Evolutionary conservation across 2,888 invertebrate species (phyloP).

Genomic region (Scaptodrosophila latifasciaeformis): DNA sequence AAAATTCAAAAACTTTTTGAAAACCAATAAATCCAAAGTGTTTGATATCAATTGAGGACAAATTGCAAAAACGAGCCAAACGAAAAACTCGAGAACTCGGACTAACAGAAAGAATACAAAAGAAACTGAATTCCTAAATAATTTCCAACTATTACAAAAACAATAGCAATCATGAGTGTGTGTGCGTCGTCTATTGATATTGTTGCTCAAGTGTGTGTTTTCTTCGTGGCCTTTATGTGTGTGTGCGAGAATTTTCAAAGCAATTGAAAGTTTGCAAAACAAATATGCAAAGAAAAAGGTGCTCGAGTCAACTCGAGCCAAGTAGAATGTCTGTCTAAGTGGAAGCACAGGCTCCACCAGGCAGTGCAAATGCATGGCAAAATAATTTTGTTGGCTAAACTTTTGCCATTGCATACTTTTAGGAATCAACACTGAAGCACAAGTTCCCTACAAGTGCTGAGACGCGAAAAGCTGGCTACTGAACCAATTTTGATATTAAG

Average conservation of each 20-base stretch:
- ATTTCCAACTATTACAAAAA: constrained; percentile 12
- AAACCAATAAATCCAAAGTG: constrained; percentile 65
- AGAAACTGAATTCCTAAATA: constrained; percentile 13
- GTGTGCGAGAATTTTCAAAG: constrained; percentile 41
- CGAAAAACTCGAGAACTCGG: constrained; percentile 20
- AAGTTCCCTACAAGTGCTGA: constrained; percentile 22
- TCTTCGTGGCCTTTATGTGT: constrained; percentile 30
- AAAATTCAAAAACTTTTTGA: constrained; percentile 60
- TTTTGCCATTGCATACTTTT: constrained; percentile 52
- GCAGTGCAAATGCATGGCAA: constrained; percentile 24
- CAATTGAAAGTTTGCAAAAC: constrained; percentile 59
- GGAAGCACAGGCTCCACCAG: constrained; percentile 9
- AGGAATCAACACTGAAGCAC: constrained; percentile 21
- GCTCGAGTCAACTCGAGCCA: constrained; percentile 34
- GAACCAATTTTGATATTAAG: too few species aligned
- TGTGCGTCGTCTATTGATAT: too few species aligned
- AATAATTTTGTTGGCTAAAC: constrained; percentile 56
- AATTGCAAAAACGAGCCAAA: constrained; percentile 58
- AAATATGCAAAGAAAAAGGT: constrained; percentile 65
- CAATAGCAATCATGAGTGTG: neutral
- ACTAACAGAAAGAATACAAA: constrained; percentile 15
- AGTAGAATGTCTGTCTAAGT: constrained; percentile 42
- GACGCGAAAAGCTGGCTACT: too few species aligned
- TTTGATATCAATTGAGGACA: constrained; percentile 64
- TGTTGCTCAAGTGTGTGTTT: constrained; percentile 26